phyloP scores from a whole-genome alignment of 2,888 invertebrate species.

The Drosophila leonis region DNA sequence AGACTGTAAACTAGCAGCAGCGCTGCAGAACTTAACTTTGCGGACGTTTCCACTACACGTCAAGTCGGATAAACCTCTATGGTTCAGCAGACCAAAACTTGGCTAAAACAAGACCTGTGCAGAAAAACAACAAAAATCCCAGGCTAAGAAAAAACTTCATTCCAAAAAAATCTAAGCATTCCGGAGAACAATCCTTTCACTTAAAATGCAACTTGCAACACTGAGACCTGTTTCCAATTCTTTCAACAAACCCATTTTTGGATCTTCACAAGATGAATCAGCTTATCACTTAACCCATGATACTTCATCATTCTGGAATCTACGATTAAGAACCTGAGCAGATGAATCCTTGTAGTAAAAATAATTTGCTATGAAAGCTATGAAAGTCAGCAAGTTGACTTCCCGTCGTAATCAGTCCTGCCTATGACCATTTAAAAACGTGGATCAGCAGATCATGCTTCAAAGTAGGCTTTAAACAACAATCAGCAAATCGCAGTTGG shows the following conservation, averaged over 20 bases:
- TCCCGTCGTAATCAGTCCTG: not conserved
- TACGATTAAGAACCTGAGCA: not conserved
- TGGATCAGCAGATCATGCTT: not conserved
- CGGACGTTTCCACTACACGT: not conserved
- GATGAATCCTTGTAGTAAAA: not conserved
- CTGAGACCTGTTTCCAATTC: not conserved
- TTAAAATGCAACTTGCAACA: not conserved
- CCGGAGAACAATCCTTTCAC: conserved; percentile 15
- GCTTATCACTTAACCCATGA: not conserved
- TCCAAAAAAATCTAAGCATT: not conserved
- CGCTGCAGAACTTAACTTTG: not conserved
- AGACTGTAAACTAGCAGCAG: not conserved
- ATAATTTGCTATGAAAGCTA: not conserved
- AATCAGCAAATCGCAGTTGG: not conserved
- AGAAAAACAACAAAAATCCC: not conserved
- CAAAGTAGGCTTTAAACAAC: not conserved
- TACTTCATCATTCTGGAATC: not conserved
- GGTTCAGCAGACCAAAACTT: not conserved
- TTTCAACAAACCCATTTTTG: not conserved
- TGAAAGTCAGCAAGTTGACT: too few species aligned
- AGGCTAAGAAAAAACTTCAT: not conserved
- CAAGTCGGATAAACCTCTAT: not conserved
- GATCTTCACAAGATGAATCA: not conserved
- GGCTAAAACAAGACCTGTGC: too few species aligned
- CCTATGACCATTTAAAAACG: too few species aligned